Evolutionary conservation across 2,797 vertebrate genomes (phyloP), one percentile per base, ranked within the genome.

Genomic region (Gymnocypris eckloni): DNA sequence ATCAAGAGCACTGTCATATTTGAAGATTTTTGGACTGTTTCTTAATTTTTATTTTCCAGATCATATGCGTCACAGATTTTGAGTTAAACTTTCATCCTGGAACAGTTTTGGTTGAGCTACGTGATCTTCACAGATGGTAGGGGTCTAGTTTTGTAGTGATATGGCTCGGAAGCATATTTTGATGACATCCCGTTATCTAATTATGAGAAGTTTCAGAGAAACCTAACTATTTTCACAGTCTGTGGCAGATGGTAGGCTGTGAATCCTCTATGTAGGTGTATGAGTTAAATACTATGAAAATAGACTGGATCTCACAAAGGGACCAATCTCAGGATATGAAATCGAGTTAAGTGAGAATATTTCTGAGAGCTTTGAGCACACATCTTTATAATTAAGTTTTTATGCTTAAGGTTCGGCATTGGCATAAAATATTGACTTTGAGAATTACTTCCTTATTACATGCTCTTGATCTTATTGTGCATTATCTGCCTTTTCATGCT

Each of bases 241-340:
- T 66, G 73, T 20, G 33, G 73, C 81, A 87, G 76, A 83, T 87
- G 72, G 79, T 59, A 41, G 54, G 28, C 25, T 64, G 67, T 64
- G 54, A 54, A 64, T 75, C 15, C 33, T 81, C 4, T 50, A 52
- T 72, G 80, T 86, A 78, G 71, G 72, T 79, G 82, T 73, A 59
- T 0, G 37, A 79, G 81, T 52, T 83, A 71, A 86, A 61, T 72
- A 77, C 48, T 25, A 79, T 50, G 22, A 78, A 70, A 82, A 79
- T 73, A 50, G 81, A 71, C 20, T 28, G 73, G 28, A 70, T 82
- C 59, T 83, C 37, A 28, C 37, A 78, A 72, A 72, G 39, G 39
- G 15, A 78, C 41, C 52, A 64, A 64, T 52, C 70, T 52, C 28
- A 86, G 61, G 52, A 85, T 69, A 16, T 41, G 28, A 78, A 79